Conservation (phyloP, 2,113 vertebrate genomes). For the Xerus inauris region DNA sequence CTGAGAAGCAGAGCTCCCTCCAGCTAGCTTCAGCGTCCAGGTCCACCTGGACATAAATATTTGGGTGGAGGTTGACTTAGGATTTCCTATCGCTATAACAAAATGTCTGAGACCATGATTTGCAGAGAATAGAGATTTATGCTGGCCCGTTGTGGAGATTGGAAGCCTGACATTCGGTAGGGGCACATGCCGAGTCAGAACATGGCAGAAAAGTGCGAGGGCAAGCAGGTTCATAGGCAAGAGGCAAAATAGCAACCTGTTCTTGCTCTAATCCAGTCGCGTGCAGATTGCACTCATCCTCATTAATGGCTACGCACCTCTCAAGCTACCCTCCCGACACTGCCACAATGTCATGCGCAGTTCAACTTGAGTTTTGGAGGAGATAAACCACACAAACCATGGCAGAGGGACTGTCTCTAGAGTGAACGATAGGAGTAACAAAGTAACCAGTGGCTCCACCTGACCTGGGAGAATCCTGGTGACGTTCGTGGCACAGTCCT, state of each 20-base stretch:
- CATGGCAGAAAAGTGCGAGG: not conserved
- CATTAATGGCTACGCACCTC: not conserved
- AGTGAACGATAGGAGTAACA: not conserved
- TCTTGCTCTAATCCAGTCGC: not conserved
- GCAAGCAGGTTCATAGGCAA: accelerated
- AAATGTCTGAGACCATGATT: not conserved
- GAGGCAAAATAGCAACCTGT: not conserved
- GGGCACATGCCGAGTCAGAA: not conserved
- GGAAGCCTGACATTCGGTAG: not conserved
- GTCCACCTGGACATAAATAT: not conserved
- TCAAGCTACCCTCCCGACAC: not conserved
- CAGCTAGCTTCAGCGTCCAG: not conserved
- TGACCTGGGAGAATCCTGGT: not conserved
- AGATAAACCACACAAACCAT: not conserved
- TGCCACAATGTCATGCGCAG: not conserved
- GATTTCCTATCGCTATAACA: not conserved
- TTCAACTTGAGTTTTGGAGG: not conserved
- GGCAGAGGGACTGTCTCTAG: not conserved
- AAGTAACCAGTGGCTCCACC: not conserved
- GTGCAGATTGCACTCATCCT: not conserved
- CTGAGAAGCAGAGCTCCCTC: not conserved
- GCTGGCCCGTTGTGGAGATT: not conserved
- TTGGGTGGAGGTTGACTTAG: not conserved
- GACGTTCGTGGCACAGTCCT: not conserved
- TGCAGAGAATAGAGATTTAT: not conserved